Evolutionary conservation across 2,113 vertebrate species (phyloP), one percentile per base, ranked within the genome.

Genomic region (Gallinago undulata): DNA sequence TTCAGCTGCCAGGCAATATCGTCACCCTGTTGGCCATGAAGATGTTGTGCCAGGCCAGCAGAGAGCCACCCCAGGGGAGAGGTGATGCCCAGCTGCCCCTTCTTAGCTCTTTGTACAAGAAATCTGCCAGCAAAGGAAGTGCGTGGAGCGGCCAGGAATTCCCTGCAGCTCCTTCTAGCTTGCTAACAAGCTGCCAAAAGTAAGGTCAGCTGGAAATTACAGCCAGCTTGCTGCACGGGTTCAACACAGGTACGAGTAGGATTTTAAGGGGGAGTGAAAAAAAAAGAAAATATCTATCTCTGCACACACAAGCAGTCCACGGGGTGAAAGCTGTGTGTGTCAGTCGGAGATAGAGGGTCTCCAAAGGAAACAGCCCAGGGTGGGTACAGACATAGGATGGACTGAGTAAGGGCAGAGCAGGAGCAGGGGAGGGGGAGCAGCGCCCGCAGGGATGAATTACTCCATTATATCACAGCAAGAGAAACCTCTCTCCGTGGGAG

Each of bases 141-240:
- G 0, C 7, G 3, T 53, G 66, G 70, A 91, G 78, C 93, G 73
- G 87, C 81, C 95, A 95, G 93, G 89, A 96, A 90, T 82, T 87
- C 87, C 90, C 91, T 33, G 70, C 84, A 91, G 93, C 0, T 50
- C 77, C 74, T 91, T 55, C 57, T 17, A 78, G 56, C 64, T 53
- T 27, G 33, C 59, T 67, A 84, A 78, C 84, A 82, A 68, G 69
- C 84, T 91, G 94, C 87, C 95, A 93, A 60, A 84, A 60, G 84
- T 59, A 92, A 94, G 94, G 95, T 82, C 95, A 96, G 91, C 84
- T 90, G 91, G 89, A 91, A 96, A 80, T 35, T 55, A 50, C 89
- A 91, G 74, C 69, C 91, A 81, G 84, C 70, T 94, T 93, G 77
- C 95, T 41, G 75, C 84, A 79, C 0, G 7, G 37, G 57, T 93